Evolutionary conservation across 2,797 vertebrate genomes (phyloP).

Genomic region (Alcedo atthis): DNA sequence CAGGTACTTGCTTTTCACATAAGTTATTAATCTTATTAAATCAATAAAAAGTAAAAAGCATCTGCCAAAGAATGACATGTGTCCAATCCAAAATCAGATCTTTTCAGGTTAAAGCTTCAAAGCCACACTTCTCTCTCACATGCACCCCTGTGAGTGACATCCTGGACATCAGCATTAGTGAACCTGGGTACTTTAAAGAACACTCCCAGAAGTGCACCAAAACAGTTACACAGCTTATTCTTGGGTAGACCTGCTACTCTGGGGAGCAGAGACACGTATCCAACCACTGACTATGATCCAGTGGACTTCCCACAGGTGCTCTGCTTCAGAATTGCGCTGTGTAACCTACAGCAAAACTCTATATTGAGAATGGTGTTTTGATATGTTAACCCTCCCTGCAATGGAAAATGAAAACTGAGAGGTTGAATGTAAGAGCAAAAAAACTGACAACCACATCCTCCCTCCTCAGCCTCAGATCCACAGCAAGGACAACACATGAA

Average conservation of each 20-base stretch:
- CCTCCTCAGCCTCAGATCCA: background rate
- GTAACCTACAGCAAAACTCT: background rate
- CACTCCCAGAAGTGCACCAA: background rate
- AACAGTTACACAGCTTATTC: background rate
- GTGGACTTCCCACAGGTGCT: background rate
- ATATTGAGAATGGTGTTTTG: background rate
- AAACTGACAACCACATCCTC: background rate
- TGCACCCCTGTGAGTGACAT: background rate
- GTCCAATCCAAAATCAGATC: background rate
- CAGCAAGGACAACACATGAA: background rate
- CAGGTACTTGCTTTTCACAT: background rate
- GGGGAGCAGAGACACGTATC: rapidly evolving
- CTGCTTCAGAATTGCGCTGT: background rate
- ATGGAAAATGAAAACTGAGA: background rate
- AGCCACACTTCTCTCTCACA: background rate
- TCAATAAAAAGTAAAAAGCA: background rate
- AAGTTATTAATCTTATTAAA: background rate
- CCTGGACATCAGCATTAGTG: too few relatives aligned
- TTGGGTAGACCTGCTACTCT: background rate
- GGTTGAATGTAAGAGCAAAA: background rate
- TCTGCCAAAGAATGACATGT: background rate
- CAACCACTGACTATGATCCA: background rate
- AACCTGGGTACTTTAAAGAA: background rate
- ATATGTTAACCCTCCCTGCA: rapidly evolving
- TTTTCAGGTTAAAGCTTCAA: background rate